Evolutionary conservation across 2,113 vertebrate species (phyloP), one percentile per base, ranked within the genome.

Genomic region (Nothocercus nigrocapillus): DNA sequence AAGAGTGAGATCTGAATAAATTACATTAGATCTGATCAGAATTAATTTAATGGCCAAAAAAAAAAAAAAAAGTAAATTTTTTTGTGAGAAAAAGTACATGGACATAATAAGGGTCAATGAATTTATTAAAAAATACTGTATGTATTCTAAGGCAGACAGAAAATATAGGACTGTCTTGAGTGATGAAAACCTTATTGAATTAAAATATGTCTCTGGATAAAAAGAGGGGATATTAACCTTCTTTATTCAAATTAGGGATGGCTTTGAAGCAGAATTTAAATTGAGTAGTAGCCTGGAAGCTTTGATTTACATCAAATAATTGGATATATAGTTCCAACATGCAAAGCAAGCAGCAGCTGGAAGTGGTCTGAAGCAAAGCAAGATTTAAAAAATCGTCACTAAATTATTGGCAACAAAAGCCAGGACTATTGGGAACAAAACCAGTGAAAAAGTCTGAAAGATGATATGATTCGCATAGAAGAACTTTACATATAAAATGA

Each of bases 301-400:
- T 96, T 91, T 96, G 73, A 93, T 92, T 94, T 95, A 67, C 88
- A 92, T 93, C 89, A 84, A 92, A 93, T 95, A 90, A 93, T 87
- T 93, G 77, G 58, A 64, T 87, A 59, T 49, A 9, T 68, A 64
- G 4, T 89, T 93, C 36, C 34, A 36, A 78, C 73, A n/a, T 63
- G 36, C 58, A 83, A 92, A 95, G 56, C 54, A 87, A 53, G 25
- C 61, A 85, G 74, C 25, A 66, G 63, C 47, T 85, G 53, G 72
- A 90, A 89, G 87, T 80, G 0, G 75, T 89, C 62, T 80, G 62
- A 91, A 93, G 12, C 49, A 85, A 91, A 95, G 38, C 9, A 85
- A 77, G 67, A 77, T 94, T 89, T 94, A 88, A 24, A 69, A 95
- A 94, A 91, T 73, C 44, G 82, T 76, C 58, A 36, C 32, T 84